Evolutionary conservation across 2,888 invertebrate species (phyloP).

Genomic region (Diachrysia chrysitis): DNA sequence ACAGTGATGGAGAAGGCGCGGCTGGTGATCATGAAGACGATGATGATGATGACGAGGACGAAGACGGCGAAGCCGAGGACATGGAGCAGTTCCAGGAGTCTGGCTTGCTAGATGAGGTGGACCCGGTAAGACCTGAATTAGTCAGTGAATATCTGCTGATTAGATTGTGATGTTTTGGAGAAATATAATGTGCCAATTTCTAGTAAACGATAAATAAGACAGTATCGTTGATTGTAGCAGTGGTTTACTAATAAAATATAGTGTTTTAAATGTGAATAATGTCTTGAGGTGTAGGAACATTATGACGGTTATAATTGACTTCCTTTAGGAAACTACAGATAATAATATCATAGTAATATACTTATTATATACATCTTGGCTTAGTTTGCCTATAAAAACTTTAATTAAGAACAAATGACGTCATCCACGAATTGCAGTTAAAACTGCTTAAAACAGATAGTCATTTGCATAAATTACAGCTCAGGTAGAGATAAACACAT

Average conservation of each 20-base stretch:
- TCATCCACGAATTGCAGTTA: neutral
- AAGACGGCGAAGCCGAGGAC: slow-evolving; percentile 97
- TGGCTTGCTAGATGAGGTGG: slow-evolving; percentile 97
- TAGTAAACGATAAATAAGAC: no score
- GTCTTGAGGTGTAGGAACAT: no score
- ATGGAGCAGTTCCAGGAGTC: slow-evolving; percentile 99
- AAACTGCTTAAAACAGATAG: neutral
- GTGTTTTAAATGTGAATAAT: no score
- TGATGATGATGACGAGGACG: slow-evolving; percentile 94
- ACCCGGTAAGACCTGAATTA: slow-evolving; percentile 93
- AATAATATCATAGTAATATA: no score
- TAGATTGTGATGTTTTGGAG: no score
- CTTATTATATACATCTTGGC: neutral
- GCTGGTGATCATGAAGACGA: slow-evolving; percentile 86
- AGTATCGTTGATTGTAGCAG: no score
- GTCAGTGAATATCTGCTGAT: no score
- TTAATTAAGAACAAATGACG: neutral
- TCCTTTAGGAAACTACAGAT: no score
- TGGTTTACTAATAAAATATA: no score
- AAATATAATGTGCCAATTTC: no score
- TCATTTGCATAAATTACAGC: neutral
- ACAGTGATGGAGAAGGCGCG: slow-evolving; percentile 83
- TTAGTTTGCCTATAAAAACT: no score
- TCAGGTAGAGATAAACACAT: neutral
- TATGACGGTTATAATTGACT: no score